Percentiles rank a stretch among this genome's conserved stretches.
phyloP scores from a whole-genome alignment of 2,888 invertebrate species.

The Oligia latruncula region DNA sequence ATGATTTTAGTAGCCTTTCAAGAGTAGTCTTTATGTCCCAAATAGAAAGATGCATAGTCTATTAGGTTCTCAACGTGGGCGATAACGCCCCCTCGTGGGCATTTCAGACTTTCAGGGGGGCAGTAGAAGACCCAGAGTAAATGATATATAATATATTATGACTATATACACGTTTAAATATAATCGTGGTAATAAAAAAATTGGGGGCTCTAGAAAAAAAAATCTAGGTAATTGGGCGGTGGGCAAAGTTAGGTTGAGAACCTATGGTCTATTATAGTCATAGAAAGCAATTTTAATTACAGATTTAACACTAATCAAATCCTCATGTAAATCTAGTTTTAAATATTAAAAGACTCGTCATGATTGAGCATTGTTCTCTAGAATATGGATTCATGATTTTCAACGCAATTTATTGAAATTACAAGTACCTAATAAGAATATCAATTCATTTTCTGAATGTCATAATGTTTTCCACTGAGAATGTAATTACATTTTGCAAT shows the following conservation, averaged over 20 bases:
- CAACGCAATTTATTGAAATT: conserved; percentile 1
- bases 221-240: neutral
- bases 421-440: neutral
- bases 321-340: neutral
- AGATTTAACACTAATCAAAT: neutral
- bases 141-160: too few species aligned
- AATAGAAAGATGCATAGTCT: neutral
- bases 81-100: too few species aligned
- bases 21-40: too few species aligned
- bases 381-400: conserved; percentile 1
- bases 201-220: neutral
- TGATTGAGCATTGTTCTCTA: neutral
- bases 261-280: neutral
- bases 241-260: neutral
- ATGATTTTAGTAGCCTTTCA: too few species aligned
- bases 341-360: neutral
- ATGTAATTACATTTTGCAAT: conserved; percentile 12
- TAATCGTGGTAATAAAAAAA: neutral
- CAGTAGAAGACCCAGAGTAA: too few species aligned
- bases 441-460: conserved; percentile 11
- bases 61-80: neutral
- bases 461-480: neutral
- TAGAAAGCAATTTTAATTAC: neutral
- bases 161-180: too few species aligned
- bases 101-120: too few species aligned